Evolutionary conservation across 2,888 invertebrate genomes (phyloP).

Genomic region (Scotopteryx bipunctaria): DNA sequence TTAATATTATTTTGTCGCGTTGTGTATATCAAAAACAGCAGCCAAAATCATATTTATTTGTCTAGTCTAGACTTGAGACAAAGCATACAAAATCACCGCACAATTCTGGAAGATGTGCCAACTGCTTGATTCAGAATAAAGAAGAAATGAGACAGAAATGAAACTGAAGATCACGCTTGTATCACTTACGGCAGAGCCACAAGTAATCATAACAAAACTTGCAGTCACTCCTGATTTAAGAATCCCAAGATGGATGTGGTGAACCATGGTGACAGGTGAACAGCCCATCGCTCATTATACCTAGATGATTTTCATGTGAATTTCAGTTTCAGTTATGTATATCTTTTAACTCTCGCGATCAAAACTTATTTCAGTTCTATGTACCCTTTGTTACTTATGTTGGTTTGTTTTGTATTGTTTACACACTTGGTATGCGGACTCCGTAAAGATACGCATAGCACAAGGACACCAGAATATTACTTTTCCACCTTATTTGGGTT

Average conservation of each 20-base stretch:
- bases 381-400: not conserved
- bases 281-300: no score
- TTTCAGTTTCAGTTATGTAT: not conserved
- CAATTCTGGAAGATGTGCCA: slow-evolving; percentile 28
- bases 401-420: slow-evolving; percentile 18
- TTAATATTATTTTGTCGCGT: not conserved
- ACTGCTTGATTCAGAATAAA: slow-evolving; percentile 19
- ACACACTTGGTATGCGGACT: slow-evolving; percentile 28
- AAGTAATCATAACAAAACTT: no score
- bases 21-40: not conserved
- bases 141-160: not conserved
- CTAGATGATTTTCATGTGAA: not conserved
- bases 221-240: no score
- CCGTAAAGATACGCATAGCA: slow-evolving; percentile 26
- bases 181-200: no score
- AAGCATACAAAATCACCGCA: slow-evolving; percentile 24
- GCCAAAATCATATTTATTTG: slow-evolving; percentile 25
- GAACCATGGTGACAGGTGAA: no score
- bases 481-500: slow-evolving; percentile 33
- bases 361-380: no score
- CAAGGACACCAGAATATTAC: slow-evolving; percentile 28
- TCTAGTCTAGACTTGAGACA: slow-evolving; percentile 28
- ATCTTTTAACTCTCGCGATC: no score
- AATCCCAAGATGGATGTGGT: no score
- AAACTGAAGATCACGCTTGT: not conserved